These are phyloP conservation scores for Orchestes rusci DNA, from an alignment of 2,888 invertebrate genomes.

Conservation along the genomic window DNA sequence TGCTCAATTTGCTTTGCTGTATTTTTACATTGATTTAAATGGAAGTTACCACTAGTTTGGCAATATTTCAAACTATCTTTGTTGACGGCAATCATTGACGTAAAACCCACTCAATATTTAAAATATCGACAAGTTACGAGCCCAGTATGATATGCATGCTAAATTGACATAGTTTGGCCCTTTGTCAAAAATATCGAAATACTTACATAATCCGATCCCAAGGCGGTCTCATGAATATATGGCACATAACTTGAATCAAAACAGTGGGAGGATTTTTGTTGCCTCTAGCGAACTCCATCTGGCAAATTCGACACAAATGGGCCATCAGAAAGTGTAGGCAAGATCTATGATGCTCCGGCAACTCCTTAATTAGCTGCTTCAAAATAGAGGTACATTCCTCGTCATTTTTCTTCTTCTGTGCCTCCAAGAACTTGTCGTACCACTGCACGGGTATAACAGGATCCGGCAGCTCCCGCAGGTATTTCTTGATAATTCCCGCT, in stretches of 20 bases:
- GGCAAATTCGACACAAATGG: constrained; percentile 65
- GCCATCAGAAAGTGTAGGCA: constrained; percentile 60
- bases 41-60: too few relatives aligned
- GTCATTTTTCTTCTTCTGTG: constrained; percentile 42
- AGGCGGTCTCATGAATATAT: constrained; percentile 65
- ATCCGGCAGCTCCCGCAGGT: constrained; percentile 65
- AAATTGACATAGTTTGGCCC: too few relatives aligned
- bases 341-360: constrained; percentile 58
- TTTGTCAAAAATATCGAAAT: too few relatives aligned
- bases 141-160: too few relatives aligned
- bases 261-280: constrained; percentile 58
- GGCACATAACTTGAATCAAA: constrained; percentile 64
- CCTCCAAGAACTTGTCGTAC: constrained; percentile 63
- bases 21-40: too few relatives aligned
- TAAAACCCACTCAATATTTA: too few relatives aligned
- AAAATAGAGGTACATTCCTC: constrained; percentile 52
- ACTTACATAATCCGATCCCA: constrained; percentile 71
- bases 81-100: too few relatives aligned
- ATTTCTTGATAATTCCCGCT: constrained; percentile 61
- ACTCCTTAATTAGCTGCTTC: constrained; percentile 49
- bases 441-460: constrained; percentile 67
- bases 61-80: too few relatives aligned
- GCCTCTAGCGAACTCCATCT: constrained; percentile 57
- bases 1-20: too few relatives aligned
- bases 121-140: too few relatives aligned